Evolutionary conservation across 2,797 vertebrate species (phyloP), one percentile per base, ranked within the genome.

Genomic region (Bradypodion ventrale): DNA sequence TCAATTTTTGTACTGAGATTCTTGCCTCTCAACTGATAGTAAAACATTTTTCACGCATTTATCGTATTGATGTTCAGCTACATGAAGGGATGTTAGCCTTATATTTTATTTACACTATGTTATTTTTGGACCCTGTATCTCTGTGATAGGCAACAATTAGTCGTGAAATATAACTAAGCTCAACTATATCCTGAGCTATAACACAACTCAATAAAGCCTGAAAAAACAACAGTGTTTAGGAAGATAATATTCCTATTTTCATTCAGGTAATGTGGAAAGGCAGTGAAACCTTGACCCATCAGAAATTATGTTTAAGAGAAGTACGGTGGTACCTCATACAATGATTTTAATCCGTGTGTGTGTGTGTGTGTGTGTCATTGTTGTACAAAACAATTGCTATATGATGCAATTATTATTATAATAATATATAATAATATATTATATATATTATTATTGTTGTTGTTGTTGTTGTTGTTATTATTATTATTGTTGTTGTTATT

Each of bases 1-100:
- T 87, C 90, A 89, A 91, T 92, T 94, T 84, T 93, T 2, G 89
- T 86, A 87, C 81, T 80, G 32, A 89, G 88, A 75, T 91, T 92
- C 83, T 91, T 87, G 92, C 88, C 63, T 87, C 89, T 90, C 73
- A 83, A 8, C 0, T 42, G 90, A 90, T 91, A 91, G 84, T 81
- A 91, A 76, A 78, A 87, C 87, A 84, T 91, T 93, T 92, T 91
- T 87, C 91, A 91, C 66, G 16, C 81, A 79, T 92, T 91, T 79
- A 79, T 68, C 70, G 32, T 62, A 80, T 21, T 83, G 76, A 83
- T 49, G 40, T 80, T 78, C 70, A 21, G 75, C 85, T 89, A 86
- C 85, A 84, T 40, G 29, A 79, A 85, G 63, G 82, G 73, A 72
- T 10, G 0, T 32, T 60, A 68, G 63, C 42, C 78, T 86, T 83